Conservation (phyloP, 2,797 vertebrate species). For the Gorsachius magnificus region DNA sequence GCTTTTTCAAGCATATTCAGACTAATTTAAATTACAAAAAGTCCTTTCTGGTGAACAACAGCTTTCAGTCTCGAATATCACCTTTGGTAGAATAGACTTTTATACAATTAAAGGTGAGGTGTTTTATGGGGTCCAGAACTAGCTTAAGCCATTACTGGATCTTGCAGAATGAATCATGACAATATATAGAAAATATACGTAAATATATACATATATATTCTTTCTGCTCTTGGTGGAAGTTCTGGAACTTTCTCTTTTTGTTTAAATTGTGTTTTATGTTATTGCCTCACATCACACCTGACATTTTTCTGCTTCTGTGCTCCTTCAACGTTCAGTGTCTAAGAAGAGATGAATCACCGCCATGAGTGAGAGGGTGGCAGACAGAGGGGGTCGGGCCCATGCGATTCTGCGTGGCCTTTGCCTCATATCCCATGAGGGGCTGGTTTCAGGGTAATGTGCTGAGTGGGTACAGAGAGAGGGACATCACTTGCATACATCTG, state of each 20-base stretch:
- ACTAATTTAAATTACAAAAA: conserved; percentile 34
- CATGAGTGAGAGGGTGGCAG: background rate
- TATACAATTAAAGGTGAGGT: background rate
- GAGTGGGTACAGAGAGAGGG: background rate
- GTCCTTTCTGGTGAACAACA: conserved; percentile 15
- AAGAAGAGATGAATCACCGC: background rate
- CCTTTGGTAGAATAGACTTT: background rate
- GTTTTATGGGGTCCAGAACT: fast-evolving
- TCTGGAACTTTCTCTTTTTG: background rate
- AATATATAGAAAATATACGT: background rate
- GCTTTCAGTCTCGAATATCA: background rate
- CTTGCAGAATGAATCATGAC: background rate
- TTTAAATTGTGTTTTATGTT: background rate
- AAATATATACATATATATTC: background rate
- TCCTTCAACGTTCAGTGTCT: background rate
- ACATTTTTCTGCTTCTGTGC: background rate
- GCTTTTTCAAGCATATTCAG: background rate
- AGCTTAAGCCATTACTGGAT: background rate
- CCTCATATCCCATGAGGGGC: background rate
- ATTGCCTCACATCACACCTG: background rate
- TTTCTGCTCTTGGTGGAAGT: background rate
- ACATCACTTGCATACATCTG: background rate
- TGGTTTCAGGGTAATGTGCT: background rate
- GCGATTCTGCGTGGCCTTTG: background rate
- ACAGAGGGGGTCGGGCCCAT: background rate